A percentile compares a stretch with the other conserved stretches of the same genome.
phyloP scores from a whole-genome alignment of 1,140 invertebrate species.

The Tetragnatha versicolor region DNA sequence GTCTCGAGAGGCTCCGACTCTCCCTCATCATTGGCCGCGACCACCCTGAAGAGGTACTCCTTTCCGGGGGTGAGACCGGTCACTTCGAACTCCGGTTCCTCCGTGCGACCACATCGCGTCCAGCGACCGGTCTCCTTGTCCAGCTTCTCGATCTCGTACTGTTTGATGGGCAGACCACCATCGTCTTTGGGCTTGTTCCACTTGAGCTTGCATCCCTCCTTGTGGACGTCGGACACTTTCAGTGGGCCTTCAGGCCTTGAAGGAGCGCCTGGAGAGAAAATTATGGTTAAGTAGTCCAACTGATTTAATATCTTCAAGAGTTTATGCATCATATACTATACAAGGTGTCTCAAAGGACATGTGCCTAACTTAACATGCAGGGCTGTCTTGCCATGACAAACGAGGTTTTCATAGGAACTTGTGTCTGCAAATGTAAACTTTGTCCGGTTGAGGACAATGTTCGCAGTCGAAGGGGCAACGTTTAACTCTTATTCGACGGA shows the following conservation, averaged over 20 bases:
- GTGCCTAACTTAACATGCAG: too few relatives aligned
- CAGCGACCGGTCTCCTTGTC: constrained; percentile 88
- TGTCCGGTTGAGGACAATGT: too few relatives aligned
- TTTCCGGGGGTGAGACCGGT: constrained; percentile 87
- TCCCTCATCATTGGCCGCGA: constrained; percentile 94
- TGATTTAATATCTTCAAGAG: too few relatives aligned
- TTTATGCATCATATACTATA: too few relatives aligned
- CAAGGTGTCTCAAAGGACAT: too few relatives aligned
- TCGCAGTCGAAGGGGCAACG: too few relatives aligned
- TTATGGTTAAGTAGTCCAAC: too few relatives aligned
- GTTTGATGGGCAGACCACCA: constrained; percentile 90
- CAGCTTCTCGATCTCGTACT: constrained; percentile 95
- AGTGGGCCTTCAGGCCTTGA: constrained; percentile 85
- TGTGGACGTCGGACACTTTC: constrained; percentile 84
- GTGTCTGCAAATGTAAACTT: too few relatives aligned
- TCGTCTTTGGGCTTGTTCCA: constrained; percentile 94
- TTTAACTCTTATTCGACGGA: too few relatives aligned
- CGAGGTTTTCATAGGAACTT: too few relatives aligned
- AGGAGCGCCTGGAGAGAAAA: constrained; percentile 68
- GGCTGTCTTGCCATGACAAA: too few relatives aligned
- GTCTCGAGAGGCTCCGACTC: constrained; percentile 92
- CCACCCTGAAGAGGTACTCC: constrained; percentile 96
- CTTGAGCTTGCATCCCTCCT: constrained; percentile 83
- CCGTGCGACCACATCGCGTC: constrained; percentile 82
- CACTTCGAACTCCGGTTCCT: constrained; percentile 83